Evolutionary conservation across 2,113 vertebrate species (phyloP).

Genomic region (Anhinga anhinga): DNA sequence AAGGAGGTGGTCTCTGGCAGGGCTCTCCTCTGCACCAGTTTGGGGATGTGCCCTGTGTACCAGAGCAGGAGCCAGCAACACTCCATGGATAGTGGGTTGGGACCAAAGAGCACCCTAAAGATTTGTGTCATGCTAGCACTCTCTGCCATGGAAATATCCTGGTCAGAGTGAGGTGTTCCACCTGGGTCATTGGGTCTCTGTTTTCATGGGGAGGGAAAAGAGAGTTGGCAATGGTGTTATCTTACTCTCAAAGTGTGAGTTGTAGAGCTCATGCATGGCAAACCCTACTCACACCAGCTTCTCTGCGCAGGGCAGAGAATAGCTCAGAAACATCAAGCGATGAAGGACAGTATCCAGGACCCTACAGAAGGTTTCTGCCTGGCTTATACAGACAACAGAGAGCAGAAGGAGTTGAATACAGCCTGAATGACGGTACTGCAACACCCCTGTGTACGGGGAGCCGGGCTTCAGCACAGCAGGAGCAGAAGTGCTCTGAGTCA

Average conservation of each 20-base stretch:
- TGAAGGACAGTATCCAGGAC: background rate
- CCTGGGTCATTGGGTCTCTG: background rate
- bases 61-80: background rate
- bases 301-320: background rate
- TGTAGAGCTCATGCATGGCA: background rate
- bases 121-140: background rate
- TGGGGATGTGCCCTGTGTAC: accelerated
- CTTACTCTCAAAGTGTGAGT: background rate
- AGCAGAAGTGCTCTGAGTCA: background rate
- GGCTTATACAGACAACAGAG: background rate
- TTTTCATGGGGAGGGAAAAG: background rate
- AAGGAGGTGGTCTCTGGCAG: background rate
- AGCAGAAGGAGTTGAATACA: background rate
- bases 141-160: background rate
- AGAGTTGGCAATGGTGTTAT: background rate
- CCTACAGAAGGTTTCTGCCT: background rate
- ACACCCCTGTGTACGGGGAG: background rate
- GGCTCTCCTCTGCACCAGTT: background rate
- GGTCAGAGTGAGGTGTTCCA: background rate
- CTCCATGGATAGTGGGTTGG: background rate
- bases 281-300: background rate
- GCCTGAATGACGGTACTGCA: background rate
- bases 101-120: background rate
- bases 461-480: background rate
- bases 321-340: background rate